Base-by-base conservation (phyloP, 2,888 invertebrate genomes). In the Hymenopus coronatus region DNA sequence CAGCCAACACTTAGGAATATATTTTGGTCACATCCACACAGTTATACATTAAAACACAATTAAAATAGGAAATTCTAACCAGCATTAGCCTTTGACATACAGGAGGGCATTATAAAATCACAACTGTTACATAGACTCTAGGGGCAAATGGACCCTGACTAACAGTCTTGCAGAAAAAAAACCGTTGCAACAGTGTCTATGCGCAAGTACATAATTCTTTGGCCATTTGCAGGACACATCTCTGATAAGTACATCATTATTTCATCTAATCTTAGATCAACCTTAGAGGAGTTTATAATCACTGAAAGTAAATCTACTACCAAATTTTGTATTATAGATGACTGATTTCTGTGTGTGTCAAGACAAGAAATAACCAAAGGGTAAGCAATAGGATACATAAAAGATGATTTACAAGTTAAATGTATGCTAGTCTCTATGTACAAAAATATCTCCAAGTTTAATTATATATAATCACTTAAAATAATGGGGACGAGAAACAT, bases 1-100 rank as follows among this genome's bases (percentile, higher is more conserved):
- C 54, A 85, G 46, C 85, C 40, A 27, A 85, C 85, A 85, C 46
- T 85, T 85, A 46, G 85, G 54, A 85, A 85, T 85, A 85, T 83
- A 28, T 83, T 28, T 27, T 28, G 28, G 27, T 83, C 28, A 83
- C 83, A 83, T 27, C 28, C 83, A 83, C 28, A 27, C 83, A 27
- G 28, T 83, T 28, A 28, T 83, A 28, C n/a, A 28, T 83, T 27
- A 70, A 54, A 70, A 70, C 25, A 20, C 54, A 70, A 70, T 70
- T 70, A 70, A 70, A 70, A 20, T 25, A 70, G 25, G 54, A 70
- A 70, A 70, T 70, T 40, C 20, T 70, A 70, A 70, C 3, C 54
- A 70, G 54, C 54, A 70, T 70, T 70, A 70, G 25, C 54, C 20
- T 70, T 70, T 46, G 14, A 27, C 46, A 54, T 46, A 85, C 85